Percentiles rank a stretch among this genome's conserved stretches.
Conservation (phyloP, 2,888 invertebrate genomes). For the Bombylius major region DNA sequence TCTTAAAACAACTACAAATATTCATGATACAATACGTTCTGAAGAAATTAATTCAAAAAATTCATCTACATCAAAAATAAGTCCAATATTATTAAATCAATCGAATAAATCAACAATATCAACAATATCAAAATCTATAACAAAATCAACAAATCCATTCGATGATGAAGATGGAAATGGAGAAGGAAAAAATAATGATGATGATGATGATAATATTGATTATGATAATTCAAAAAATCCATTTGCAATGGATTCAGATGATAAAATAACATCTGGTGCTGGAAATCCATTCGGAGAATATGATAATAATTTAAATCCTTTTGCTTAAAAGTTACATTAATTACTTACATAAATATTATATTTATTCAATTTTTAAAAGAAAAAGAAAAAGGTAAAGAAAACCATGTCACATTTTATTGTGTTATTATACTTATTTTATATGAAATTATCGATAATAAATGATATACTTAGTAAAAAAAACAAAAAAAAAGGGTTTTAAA, state of each 20-base stretch:
- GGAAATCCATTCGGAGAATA: constrained; percentile 52
- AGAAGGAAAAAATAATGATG: constrained; percentile 14
- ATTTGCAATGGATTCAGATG: constrained; percentile 40
- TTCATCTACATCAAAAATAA: neutral
- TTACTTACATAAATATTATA: too few relatives aligned
- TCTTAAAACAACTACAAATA: constrained; percentile 46
- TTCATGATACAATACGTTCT: constrained; percentile 3
- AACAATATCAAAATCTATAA: constrained; percentile 1
- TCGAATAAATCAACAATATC: neutral
- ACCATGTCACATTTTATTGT: too few relatives aligned
- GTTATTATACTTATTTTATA: too few relatives aligned
- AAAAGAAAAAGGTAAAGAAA: too few relatives aligned
- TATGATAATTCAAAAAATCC: constrained; percentile 55
- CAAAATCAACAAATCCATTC: constrained; percentile 15
- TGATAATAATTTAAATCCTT: constrained; percentile 66
- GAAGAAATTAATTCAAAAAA: neutral
- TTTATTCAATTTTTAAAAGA: too few relatives aligned
- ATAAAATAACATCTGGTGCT: constrained; percentile 5
- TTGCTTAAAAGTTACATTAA: constrained; percentile 24
- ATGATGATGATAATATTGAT: constrained; percentile 33
- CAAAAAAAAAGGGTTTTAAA: too few relatives aligned
- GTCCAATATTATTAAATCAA: constrained; percentile 4
- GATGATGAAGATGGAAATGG: constrained; percentile 20
- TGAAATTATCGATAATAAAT: too few relatives aligned
- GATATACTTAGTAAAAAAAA: too few relatives aligned